Base-by-base conservation (phyloP, 1,140 invertebrate species). In the Zelostemma sp. region DNA sequence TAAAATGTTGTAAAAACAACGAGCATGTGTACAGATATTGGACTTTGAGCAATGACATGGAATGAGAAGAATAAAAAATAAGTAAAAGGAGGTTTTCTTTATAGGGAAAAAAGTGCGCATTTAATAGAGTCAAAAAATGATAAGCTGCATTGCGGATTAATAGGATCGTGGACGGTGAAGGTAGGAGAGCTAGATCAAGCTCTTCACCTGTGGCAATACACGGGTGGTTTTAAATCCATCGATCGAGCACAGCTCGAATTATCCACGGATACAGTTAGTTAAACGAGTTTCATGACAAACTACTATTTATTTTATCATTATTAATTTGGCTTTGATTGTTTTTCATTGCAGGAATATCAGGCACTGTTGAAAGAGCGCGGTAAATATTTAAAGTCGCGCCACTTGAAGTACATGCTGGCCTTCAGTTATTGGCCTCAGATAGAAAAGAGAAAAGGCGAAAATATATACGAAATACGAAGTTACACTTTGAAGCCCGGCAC, bases 171-270 rank as follows among this genome's bases (percentile, higher is more conserved):
- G 93, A 92, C 89, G 5, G 97, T 98, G 6, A 93, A 94, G 66
- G 94, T 98, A 41, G 97, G 97, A n/a, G 96, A 98, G 80, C 92
- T 98, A 86, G 97, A 99, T 88, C 97, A 99, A 86, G 95, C 95
- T 21, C 86, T 98, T 61, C 96, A 99, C 85, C 87, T 99, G 35
- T 99, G 96, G 96, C 91, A 92, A 74, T 97, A 96, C 79, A 93
- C 90, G 45, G 95, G 96, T 61, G 97, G 97, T 18, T 99, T 97
- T 83, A 90, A 93, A 72, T 91, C 91, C 60, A 91, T 97, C 73
- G 95, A 97, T 86, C 88, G 90, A 75, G 91, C 93, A 6, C 33
- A 35, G 11, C 33, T 28, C 60, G 85, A 91, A 15, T 88, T 96
- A 46, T 89, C 87, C 72, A 89, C 91, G 74, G 92, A 94, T 84